These are phyloP conservation scores for Enhydra lutris DNA, from an alignment of 2,113 vertebrate species.

Conservation along the genomic window DNA sequence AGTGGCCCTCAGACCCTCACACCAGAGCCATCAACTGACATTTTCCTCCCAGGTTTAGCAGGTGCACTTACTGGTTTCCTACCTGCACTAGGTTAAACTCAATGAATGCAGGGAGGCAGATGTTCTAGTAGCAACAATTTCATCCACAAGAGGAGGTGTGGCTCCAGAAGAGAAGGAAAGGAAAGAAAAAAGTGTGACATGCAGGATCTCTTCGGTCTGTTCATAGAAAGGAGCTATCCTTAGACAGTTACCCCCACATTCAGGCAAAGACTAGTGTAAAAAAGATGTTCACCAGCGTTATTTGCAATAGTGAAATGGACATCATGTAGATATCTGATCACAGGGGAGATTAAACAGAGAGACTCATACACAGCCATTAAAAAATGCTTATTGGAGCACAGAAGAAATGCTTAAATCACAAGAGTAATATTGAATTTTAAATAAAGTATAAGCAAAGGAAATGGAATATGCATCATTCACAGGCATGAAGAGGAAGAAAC, in stretches of 20 bases:
- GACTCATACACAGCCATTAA: neutral
- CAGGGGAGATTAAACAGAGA: neutral
- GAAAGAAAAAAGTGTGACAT: neutral
- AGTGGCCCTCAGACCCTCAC: neutral
- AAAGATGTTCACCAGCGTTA: neutral
- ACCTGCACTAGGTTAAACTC: neutral
- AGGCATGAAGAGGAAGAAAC: neutral
- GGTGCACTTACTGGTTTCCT: neutral
- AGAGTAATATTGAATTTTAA: neutral
- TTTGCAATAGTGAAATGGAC: neutral
- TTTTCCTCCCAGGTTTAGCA: neutral
- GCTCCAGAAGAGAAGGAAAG: neutral
- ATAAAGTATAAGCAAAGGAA: neutral
- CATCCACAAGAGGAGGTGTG: neutral
- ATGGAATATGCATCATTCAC: neutral
- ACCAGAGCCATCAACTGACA: rapidly evolving
- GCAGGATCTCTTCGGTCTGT: neutral
- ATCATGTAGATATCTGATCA: too few species aligned
- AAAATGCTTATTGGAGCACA: neutral
- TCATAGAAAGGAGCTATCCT: neutral
- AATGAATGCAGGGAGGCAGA: neutral
- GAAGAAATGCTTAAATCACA: neutral
- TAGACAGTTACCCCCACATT: neutral
- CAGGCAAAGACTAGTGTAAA: neutral
- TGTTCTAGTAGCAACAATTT: neutral